Evolutionary conservation across 2,113 vertebrate species (phyloP).

Genomic region (Percopsis transmontana): DNA sequence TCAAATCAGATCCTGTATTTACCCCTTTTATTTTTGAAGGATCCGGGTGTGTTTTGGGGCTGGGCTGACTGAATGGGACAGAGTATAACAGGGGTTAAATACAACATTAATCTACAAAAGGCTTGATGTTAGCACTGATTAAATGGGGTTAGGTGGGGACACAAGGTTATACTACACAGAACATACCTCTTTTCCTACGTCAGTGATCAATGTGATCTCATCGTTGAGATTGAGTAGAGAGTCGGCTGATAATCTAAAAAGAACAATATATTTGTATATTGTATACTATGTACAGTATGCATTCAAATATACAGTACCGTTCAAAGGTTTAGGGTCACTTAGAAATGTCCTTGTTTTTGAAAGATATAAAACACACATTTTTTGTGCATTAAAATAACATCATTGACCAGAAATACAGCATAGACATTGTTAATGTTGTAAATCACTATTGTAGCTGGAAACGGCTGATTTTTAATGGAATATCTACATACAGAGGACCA

Average conservation of each 20-base stretch:
- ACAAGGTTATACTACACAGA: background rate
- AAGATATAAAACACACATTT: too few relatives aligned
- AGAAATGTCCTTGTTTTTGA: too few relatives aligned
- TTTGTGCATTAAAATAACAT: too few relatives aligned
- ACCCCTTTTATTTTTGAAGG: slow-evolving; percentile 77
- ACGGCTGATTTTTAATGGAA: too few relatives aligned
- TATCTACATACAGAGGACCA: too few relatives aligned
- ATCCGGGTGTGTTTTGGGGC: slow-evolving; percentile 61
- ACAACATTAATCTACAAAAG: background rate
- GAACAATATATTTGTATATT: background rate
- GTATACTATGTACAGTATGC: background rate
- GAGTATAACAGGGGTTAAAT: background rate
- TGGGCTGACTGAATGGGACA: slow-evolving; percentile 67
- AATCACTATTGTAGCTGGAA: too few relatives aligned
- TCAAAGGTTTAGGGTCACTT: too few relatives aligned
- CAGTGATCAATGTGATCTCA: slow-evolving; percentile 28
- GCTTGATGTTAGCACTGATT: slow-evolving; percentile 16
- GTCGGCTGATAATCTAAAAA: slow-evolving; percentile 34
- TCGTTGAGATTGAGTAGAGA: slow-evolving; percentile 28
- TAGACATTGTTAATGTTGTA: too few relatives aligned
- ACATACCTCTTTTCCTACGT: slow-evolving; percentile 62
- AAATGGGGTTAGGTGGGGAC: too few relatives aligned
- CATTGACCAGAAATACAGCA: too few relatives aligned
- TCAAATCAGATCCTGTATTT: slow-evolving; percentile 25
- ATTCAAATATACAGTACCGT: background rate